phyloP scores from a whole-genome alignment of 2,113 vertebrate genomes.

The Choloepus hoffmanni region DNA sequence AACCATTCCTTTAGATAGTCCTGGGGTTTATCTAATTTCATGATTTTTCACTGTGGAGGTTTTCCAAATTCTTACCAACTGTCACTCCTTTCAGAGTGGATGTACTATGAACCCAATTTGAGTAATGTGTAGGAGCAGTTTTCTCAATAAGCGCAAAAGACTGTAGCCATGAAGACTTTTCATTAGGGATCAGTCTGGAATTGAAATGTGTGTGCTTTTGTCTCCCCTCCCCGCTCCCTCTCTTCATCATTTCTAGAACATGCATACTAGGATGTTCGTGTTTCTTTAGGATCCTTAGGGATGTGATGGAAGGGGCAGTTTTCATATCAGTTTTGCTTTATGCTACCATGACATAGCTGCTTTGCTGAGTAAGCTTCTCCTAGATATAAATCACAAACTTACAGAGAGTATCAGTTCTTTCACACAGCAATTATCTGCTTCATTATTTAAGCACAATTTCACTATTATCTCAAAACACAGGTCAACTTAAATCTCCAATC shows the following conservation, averaged over 20 bases:
- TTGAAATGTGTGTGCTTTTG: neutral
- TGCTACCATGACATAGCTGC: too few relatives aligned
- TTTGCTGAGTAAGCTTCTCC: neutral
- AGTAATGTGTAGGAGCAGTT: too few relatives aligned
- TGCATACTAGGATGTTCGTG: accelerated
- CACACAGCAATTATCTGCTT: too few relatives aligned
- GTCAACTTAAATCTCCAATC: neutral
- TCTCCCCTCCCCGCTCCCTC: neutral
- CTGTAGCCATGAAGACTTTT: accelerated
- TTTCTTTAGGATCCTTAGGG: neutral
- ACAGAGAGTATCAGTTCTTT: neutral
- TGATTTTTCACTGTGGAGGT: too few relatives aligned
- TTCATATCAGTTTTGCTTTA: neutral
- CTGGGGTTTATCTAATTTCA: neutral
- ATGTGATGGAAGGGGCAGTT: accelerated
- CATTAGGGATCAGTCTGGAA: too few relatives aligned
- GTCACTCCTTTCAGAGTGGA: neutral
- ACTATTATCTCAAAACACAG: neutral
- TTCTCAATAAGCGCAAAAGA: too few relatives aligned
- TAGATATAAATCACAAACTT: neutral
- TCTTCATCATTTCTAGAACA: neutral
- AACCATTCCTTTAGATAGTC: too few relatives aligned
- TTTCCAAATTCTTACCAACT: neutral
- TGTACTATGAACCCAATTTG: too few relatives aligned
- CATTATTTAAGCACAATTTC: too few relatives aligned